Evolutionary conservation across 2,888 invertebrate species (phyloP), one percentile per base, ranked within the genome.

Genomic region (Agonum fuliginosum): DNA sequence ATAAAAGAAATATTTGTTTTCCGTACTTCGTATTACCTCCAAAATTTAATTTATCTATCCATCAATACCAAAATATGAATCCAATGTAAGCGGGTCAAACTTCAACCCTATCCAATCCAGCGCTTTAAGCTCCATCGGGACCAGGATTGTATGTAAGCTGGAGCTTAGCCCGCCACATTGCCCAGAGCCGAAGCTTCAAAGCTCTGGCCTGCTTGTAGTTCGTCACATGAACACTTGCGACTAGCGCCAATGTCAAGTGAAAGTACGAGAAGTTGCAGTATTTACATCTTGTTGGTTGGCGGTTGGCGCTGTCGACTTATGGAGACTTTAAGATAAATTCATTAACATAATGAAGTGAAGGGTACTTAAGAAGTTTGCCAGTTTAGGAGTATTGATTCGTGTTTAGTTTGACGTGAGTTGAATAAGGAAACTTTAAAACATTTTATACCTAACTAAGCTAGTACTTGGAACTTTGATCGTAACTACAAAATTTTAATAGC

Each of bases 131-230:
- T 37, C 37, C 37, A 37, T 37, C n/a, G 37, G n/a, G 37, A 12
- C 37, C 37, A 3, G 54, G 54, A 54, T 54, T 54, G 54, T 54
- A 24, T 54, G 54, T 54, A 54, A 54, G 54, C 54, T 54, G n/a
- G 22, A 54, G 54, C 54, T 54, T 54, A 54, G 54, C 54, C 22
- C 54, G 54, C 22, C n/a, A 54, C 54, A 54, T 54, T 54, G 54
- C 22, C 12, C 24, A 20, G 54, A 12, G 54, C 24, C 54, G 54
- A 22, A 14, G 43, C 43, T 43, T 43, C 43, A 43, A 12, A 14
- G 12, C 14, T 43, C 43, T 14, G 12, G 43, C 30, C 43, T 14
- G 12, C 14, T 8, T 30, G 30, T 30, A 30, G 30, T 3, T 8
- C 37, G 12, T 37, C 37, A 37, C 37, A 12, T 37, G 12, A 37